Evolutionary conservation across 35 echinoderm and acorn worm species (phyloP), one percentile per base, ranked within the genome.

Genomic region (Apostichopus californicus): DNA sequence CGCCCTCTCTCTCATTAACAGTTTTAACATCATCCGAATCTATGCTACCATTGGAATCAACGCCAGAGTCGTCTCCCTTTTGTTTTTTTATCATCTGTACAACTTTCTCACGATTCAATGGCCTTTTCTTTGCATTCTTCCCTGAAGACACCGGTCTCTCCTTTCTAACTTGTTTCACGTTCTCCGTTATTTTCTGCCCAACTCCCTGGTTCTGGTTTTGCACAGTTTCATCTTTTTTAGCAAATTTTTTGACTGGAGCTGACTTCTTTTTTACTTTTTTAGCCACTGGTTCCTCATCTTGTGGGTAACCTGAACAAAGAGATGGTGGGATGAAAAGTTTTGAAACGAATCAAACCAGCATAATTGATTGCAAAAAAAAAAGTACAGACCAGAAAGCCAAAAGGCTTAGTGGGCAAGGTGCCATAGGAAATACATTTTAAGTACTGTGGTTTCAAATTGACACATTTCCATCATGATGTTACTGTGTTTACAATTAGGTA

Each of bases 41-140:
- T 1, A 88, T 20, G 28, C 86, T 88, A 11, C 86, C 86, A 15
- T 61, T 72, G 26, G 86, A n/a, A 23, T 88, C 86, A 68, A 88
- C 58, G 5, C 86, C 86, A 46, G 86, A 88, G 57, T 88, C 86
- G 12, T 88, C 86, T 9, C 55, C 86, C 68, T 53, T 88, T 15
- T 88, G 86, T 25, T 68, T 88, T 55, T 88, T 88, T 5, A 88
- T 88, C 58, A 88, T 88, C n/a, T 72, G 10, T 12, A 88, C 86
- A 14, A 88, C 20, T 12, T 88, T 8, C 24, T 88, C 86, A 61
- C 86, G 56, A 15, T 60, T 8, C 22, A 68, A 8, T 8, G 59
- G 10, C 15, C 28, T 88, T 23, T 65, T 88, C 8, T 65, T 28
- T n/a, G 2, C 3, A 15, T 88, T 88, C 86, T 88, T 88, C 8